Evolutionary conservation across 2,113 vertebrate species (phyloP), one percentile per base, ranked within the genome.

Genomic region (Amphiprion ocellaris): DNA sequence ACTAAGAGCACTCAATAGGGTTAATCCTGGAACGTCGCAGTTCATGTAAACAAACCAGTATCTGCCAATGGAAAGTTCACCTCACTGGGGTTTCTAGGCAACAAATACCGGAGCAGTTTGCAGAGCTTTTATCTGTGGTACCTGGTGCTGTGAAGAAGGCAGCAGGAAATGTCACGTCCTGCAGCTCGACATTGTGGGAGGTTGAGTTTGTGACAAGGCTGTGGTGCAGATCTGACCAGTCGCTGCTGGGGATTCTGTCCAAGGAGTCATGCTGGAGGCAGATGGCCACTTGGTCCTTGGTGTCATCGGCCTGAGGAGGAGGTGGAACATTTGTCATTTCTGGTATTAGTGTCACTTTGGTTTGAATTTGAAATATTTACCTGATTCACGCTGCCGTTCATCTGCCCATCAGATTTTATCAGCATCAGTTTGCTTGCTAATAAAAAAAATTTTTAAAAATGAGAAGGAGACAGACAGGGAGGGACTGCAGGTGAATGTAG

Each of bases 281-380:
- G 69, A 92, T 70, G 81, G 91, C 76, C 77, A 93, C 77, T n/a
- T 90, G 89, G 23, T 93, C 92, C 75, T 94, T 94, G 77, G 52
- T 89, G 55, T 94, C 93, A 4, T 90, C 80, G 10, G 62, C 64
- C 93, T 94, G 70, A 49, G 49, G 65, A 67, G 24, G 17, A 79
- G n/a, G 14, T 23, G 28, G 10, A 16, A 24, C 19, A 69, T 62
- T 54, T 58, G 19, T 23, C 12, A 55, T 46, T 54, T 80, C 12
- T 17, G 11, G 26, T n/a, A 54, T 30, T 12, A n/a, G 23, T 28
- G 28, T 15, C 41, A 4, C 41, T 15, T 44, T 12, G 17, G 17
- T 6, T 30, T 30, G 6, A 30, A 30, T 30, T 30, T 30, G 64
- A 2, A 24, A 59, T 58, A 68, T 72, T 92, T 93, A 95, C 94